Evolutionary conservation across 30 jellyfish, hydroid and myxozoan species (phyloP).

Genomic region (Aurelia aurita complex sp. Pacific): DNA sequence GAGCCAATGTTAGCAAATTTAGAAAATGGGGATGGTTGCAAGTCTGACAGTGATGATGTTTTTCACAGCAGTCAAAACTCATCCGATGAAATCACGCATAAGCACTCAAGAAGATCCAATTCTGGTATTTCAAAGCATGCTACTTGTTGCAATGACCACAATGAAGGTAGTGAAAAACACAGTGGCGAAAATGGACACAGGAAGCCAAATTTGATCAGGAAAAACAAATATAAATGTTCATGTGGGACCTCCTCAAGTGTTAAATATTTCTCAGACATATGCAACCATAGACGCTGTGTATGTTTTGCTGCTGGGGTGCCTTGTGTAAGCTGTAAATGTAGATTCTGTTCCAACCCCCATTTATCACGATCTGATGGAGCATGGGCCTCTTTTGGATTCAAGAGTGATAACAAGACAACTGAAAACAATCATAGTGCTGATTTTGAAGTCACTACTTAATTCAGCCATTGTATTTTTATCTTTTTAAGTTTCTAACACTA

Average conservation of each 20-base stretch:
- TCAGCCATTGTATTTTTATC: too few species aligned
- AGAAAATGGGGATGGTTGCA: too few species aligned
- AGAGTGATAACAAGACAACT: slow-evolving; percentile 1
- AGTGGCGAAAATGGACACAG: slow-evolving; percentile 4
- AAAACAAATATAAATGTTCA: slow-evolving; percentile 64
- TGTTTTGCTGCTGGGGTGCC: slow-evolving; percentile 88
- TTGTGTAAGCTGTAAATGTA: slow-evolving; percentile 80
- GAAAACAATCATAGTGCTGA: slow-evolving; percentile 6
- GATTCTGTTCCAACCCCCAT: slow-evolving; percentile 82
- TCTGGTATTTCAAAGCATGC: too few species aligned
- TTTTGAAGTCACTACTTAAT: too few species aligned
- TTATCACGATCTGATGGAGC: slow-evolving; percentile 15
- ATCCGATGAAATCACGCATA: too few species aligned
- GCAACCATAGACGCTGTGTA: slow-evolving; percentile 81
- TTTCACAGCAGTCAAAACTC: neutral
- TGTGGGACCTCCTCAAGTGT: slow-evolving; percentile 72
- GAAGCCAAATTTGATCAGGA: slow-evolving; percentile 22
- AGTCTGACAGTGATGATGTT: neutral
- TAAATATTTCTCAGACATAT: slow-evolving; percentile 68
- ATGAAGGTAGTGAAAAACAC: neutral
- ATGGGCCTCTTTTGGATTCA: slow-evolving; percentile 42
- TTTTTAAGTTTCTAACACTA: too few species aligned
- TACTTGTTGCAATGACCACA: too few species aligned
- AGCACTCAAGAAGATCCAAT: too few species aligned
- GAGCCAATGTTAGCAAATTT: too few species aligned